These are phyloP conservation scores for Ctenochaetus hawaiiensis DNA, from an alignment of 2,797 vertebrate genomes.

Conservation along the genomic window DNA sequence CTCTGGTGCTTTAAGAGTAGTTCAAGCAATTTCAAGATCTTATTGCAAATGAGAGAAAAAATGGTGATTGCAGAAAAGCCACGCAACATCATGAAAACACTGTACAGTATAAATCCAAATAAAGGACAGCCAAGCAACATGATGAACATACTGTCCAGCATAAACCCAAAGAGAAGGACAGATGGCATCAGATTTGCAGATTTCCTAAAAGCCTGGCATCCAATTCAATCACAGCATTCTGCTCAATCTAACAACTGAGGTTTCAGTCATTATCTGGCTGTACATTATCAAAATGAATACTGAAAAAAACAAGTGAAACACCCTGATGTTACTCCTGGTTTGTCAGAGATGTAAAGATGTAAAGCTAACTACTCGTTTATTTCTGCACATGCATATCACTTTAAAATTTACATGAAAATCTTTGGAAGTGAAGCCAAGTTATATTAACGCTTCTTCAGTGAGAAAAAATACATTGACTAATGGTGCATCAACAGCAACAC, in stretches of 20 bases:
- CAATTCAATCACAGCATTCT: slow-evolving; percentile 34
- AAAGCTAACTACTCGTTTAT: not conserved
- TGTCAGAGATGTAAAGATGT: not conserved
- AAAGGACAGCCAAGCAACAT: slow-evolving; percentile 41
- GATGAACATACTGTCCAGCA: slow-evolving; percentile 27
- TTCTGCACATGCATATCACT: not conserved
- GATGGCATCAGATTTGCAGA: slow-evolving; percentile 47
- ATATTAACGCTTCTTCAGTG: not conserved
- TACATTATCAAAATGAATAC: not conserved
- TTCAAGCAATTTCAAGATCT: not conserved
- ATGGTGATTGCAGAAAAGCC: slow-evolving; percentile 5
- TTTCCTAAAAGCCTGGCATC: slow-evolving; percentile 34
- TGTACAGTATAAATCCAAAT: slow-evolving; percentile 35
- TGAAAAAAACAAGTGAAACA: not conserved
- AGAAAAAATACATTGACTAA: not conserved
- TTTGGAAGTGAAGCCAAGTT: not conserved
- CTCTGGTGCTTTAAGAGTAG: not conserved
- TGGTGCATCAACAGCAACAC: not conserved
- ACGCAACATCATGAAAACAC: slow-evolving; percentile 30
- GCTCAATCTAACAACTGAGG: slow-evolving; percentile 9
- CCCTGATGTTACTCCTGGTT: not conserved
- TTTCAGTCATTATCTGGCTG: not conserved
- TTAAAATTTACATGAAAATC: not conserved
- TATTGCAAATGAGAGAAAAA: slow-evolving; percentile 8
- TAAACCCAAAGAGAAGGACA: slow-evolving; percentile 52